Evolutionary conservation across 1,140 invertebrate species (phyloP), one percentile per base, ranked within the genome.

Genomic region (Drosophila virilis): DNA sequence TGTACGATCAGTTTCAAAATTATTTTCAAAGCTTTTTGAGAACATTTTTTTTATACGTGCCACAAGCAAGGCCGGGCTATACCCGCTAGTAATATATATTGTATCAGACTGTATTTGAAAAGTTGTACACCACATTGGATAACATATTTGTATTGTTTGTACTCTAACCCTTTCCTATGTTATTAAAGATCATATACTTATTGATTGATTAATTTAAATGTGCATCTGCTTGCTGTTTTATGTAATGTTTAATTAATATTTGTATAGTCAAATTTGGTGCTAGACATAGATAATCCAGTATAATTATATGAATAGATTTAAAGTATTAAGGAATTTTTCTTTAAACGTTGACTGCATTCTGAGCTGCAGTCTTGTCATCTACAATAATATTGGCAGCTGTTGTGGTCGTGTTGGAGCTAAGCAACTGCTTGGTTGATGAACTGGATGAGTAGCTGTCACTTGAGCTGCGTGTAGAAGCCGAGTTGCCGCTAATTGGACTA

Each of bases 401-500:
- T 55, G 86, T 90, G 32, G 86, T 91, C 32, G 92, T 83, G 68
- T 92, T 92, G 10, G 93, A 92, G 55, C 94, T 93, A 35, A 96
- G 92, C 60, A 96, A 91, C 77, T 95, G 94, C 33, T 95, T 93
- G 1, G 95, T 96, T 42, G 95, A 96, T 8, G 95, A 95, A 52
- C 94, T 94, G 10, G 95, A 96, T 76, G 95, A 95, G 92, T 95
- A 96, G 85, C 95, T 96, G 78, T 96, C 95, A 54, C 94, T 95
- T 57, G 95, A 96, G 72, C 95, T 96, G 57, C 95, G 94, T 69
- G 95, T 95, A 75, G 95, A 95, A 2, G 94, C 93, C 32, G 92
- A 91, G 58, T 92, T 92, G 1, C 86, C 91, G 52, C 94, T 95
- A 38, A 95, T 91, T 3, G 96, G 95, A 13, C 95, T 96, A 51